Conservation (phyloP, 2,113 vertebrate species). For the Cygnus atratus region DNA sequence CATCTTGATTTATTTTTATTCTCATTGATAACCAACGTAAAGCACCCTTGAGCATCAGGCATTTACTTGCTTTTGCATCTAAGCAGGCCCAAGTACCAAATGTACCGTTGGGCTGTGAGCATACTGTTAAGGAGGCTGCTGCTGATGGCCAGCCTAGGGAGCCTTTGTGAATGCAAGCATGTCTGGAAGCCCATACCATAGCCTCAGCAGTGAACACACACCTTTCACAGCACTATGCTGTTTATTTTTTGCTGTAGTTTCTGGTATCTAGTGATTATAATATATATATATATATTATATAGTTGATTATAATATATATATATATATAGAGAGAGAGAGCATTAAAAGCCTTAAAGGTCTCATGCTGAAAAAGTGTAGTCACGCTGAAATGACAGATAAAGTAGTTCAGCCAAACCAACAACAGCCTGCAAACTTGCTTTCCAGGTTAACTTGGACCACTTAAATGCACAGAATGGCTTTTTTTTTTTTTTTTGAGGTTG, state of each 20-base stretch:
- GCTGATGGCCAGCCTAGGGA: fast-evolving
- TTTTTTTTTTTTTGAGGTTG: background rate
- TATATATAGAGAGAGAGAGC: fast-evolving
- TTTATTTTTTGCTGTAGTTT: background rate
- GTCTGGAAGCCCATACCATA: background rate
- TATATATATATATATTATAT: background rate
- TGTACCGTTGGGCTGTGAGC: background rate
- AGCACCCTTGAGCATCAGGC: background rate
- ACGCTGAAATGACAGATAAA: no score
- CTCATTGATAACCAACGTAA: background rate
- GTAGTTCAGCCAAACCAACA: no score
- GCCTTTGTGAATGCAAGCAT: background rate
- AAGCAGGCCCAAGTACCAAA: background rate
- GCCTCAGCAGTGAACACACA: background rate
- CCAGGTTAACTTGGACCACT: no score
- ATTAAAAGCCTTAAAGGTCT: background rate
- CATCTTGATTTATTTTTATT: background rate
- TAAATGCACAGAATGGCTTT: no score
- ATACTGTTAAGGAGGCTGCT: background rate
- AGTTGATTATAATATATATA: no score
- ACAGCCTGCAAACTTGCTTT: no score
- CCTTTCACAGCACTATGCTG: background rate
- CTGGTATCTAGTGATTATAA: background rate
- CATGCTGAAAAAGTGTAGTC: no score
- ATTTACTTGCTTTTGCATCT: background rate